These are phyloP conservation scores for Metridium senile DNA, from an alignment of 92 coral and sea anemone species.

Conservation along the genomic window DNA sequence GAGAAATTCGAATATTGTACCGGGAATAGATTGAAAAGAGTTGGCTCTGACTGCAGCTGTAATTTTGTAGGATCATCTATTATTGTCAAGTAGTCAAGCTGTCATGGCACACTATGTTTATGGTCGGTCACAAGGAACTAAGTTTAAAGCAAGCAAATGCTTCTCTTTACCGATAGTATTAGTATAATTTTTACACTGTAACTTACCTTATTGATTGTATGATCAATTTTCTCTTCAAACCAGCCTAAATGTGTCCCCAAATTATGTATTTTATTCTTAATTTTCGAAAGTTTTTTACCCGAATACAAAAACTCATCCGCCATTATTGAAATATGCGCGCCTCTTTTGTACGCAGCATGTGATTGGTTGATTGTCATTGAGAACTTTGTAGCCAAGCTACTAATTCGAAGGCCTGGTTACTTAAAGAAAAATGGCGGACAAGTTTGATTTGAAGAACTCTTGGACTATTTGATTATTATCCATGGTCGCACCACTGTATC, in stretches of 20 bases:
- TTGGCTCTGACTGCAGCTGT: too few species aligned
- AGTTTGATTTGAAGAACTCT: background rate
- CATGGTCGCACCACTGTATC: too few species aligned
- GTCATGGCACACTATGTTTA: too few species aligned
- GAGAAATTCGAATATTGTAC: too few species aligned
- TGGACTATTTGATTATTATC: background rate
- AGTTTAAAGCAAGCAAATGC: too few species aligned
- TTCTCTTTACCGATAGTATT: too few species aligned
- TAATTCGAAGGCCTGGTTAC: conserved; percentile 1
- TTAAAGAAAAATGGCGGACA: conserved; percentile 9
- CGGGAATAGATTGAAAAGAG: too few species aligned
- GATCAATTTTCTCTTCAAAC: conserved; percentile 35
- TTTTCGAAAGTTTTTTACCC: background rate
- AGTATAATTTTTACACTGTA: background rate
- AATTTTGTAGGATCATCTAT: too few species aligned
- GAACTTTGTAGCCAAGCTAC: conserved; percentile 1
- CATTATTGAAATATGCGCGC: conserved; percentile 2
- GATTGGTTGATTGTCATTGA: background rate
- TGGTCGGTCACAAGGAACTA: too few species aligned
- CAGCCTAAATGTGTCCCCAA: conserved; percentile 47
- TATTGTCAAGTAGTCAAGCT: too few species aligned
- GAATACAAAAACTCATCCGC: background rate
- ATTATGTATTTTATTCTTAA: background rate
- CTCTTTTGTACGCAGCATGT: background rate
- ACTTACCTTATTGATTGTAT: conserved; percentile 37